These are phyloP conservation scores for Athrips mouffetella DNA, from an alignment of 2,888 invertebrate species.

Conservation along the genomic window DNA sequence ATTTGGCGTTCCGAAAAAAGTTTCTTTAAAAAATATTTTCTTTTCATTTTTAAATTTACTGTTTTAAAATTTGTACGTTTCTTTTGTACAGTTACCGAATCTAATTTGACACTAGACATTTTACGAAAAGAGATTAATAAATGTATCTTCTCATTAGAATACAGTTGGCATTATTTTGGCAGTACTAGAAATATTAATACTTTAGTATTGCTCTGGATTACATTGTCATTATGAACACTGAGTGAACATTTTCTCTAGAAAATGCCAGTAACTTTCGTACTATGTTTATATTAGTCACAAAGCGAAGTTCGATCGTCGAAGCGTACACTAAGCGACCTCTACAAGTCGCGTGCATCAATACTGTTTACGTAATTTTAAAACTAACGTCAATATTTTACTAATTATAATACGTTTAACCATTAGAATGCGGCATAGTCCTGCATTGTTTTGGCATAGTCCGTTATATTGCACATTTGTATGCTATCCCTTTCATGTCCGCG, in stretches of 20 bases:
- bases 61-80: conserved; percentile 77
- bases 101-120: conserved; percentile 77
- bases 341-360: conserved; percentile 64
- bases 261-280: conserved; percentile 41
- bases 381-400: conserved; percentile 77
- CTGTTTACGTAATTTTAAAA: conserved; percentile 71
- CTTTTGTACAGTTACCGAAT: conserved; percentile 76
- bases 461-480: conserved; percentile 66
- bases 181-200: conserved; percentile 77
- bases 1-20: conserved; percentile 78
- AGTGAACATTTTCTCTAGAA: conserved; percentile 51
- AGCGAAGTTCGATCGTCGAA: conserved; percentile 61
- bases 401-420: conserved; percentile 72
- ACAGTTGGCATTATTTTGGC: conserved; percentile 77
- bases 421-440: conserved; percentile 58
- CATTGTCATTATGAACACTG: conserved; percentile 76
- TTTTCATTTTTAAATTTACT: conserved; percentile 66
- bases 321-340: conserved; percentile 58
- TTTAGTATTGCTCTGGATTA: conserved; percentile 78
- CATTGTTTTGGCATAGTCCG: conserved; percentile 72
- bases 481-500: conserved; percentile 47
- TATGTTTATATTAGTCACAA: conserved; percentile 39
- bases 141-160: conserved; percentile 63
- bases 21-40: conserved; percentile 76
- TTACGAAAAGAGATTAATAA: conserved; percentile 72